These are phyloP conservation scores for Nibea coibor DNA, from an alignment of 2,113 vertebrate species.

Conservation along the genomic window DNA sequence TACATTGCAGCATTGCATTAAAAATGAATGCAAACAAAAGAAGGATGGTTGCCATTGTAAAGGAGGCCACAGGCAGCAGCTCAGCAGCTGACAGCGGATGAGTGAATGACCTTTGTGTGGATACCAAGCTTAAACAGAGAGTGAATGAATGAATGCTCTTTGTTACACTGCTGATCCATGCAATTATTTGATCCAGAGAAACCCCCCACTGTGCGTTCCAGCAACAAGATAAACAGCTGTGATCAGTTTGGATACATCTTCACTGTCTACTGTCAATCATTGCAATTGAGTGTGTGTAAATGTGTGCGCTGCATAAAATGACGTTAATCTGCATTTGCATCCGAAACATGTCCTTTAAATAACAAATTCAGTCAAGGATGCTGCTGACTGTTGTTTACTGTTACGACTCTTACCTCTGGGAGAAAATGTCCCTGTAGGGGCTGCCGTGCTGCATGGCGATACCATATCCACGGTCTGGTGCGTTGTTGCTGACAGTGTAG, in stretches of 20 bases:
- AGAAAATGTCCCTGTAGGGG: slow-evolving; percentile 97
- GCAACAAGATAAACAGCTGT: slow-evolving; percentile 31
- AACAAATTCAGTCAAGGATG: slow-evolving; percentile 21
- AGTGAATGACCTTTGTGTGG: slow-evolving; percentile 39
- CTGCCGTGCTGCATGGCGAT: slow-evolving; percentile 98
- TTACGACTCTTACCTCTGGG: slow-evolving; percentile 90
- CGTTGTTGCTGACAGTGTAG: slow-evolving; percentile 90
- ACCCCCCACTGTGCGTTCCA: neutral
- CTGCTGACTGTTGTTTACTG: slow-evolving; percentile 32
- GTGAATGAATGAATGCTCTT: slow-evolving; percentile 32
- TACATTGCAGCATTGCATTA: slow-evolving; percentile 17
- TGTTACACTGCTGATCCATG: slow-evolving; percentile 9
- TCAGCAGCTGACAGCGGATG: neutral
- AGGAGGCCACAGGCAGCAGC: neutral
- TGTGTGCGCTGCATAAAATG: neutral
- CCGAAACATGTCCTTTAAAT: slow-evolving; percentile 11
- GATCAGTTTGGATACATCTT: slow-evolving; percentile 16
- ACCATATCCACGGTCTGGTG: slow-evolving; percentile 95
- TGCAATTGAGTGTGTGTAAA: too few relatives aligned
- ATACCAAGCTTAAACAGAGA: neutral
- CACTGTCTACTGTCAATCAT: slow-evolving; percentile 4
- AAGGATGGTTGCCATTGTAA: neutral
- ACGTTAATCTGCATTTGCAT: neutral
- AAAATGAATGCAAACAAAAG: slow-evolving; percentile 46
- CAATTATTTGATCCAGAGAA: slow-evolving; percentile 17